Evolutionary conservation across 2,888 invertebrate genomes (phyloP), one percentile per base, ranked within the genome.

Genomic region (Itoplectis maculator): DNA sequence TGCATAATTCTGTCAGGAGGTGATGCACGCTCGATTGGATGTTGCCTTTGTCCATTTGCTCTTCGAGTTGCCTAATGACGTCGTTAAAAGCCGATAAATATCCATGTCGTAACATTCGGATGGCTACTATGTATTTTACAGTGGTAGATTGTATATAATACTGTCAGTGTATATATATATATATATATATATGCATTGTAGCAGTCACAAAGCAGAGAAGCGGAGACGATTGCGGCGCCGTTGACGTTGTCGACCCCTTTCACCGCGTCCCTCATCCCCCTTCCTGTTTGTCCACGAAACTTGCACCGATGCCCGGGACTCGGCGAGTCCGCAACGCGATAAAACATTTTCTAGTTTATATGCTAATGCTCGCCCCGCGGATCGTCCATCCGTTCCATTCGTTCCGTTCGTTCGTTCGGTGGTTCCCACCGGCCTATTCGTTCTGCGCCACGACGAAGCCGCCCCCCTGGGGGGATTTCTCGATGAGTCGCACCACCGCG

Each of bases 311-410:
- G 29, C 79, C 69, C 45, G 63, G 73, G 74, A 83, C 79, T 65
- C n/a, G 56, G 56, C 68, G 81, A 81, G 70, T 70, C 51, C 56
- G 74, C 77, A 85, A 74, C 65, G 85, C 79, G 82, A 85, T 87
- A 87, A 87, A 87, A 86, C 82, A 87, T 85, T 85, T 87, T 86
- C 86, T 87, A 87, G 87, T 87, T 87, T 87, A 85, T 87, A 87
- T 87, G 87, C 86, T 85, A 87, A 87, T 87, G 76, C 72, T 76
- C 49, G 61, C 56, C 68, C 75, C 75, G 59, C 59, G 56, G 77
- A 63, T 40, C 81, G 75, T 78, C 80, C 77, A 77, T 84, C 73
- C 69, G 76, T 81, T 84, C 63, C 73, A 15, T 66, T 66, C 74
- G 54, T 66, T 66, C 8, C 79, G 35, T 65, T 66, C 76, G 70